Evolutionary conservation across 2,888 invertebrate genomes (phyloP).

Genomic region (Cactoblastis cactorum): DNA sequence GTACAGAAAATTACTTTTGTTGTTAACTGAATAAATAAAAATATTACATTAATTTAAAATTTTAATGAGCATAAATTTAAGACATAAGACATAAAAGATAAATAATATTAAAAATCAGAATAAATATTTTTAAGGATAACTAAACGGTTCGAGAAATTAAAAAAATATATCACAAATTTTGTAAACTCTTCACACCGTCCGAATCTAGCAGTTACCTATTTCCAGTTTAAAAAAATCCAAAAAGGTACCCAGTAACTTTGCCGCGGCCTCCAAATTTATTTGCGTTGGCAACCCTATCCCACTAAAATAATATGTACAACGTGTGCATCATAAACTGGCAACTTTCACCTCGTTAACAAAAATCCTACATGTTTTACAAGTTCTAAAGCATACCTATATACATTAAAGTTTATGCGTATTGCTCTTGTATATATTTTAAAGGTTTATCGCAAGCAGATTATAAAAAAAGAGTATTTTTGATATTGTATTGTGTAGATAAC

Average conservation of each 20-base stretch:
- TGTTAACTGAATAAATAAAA: too few relatives aligned
- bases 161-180: conserved; percentile 13
- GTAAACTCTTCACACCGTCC: background rate
- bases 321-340: background rate
- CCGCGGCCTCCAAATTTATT: background rate
- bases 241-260: background rate
- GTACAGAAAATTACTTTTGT: too few relatives aligned
- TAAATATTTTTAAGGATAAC: too few relatives aligned
- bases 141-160: background rate
- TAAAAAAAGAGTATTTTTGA: background rate
- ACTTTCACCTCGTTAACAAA: background rate
- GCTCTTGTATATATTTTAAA: background rate
- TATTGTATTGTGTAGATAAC: background rate
- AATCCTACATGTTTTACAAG: background rate
- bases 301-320: conserved; percentile 7
- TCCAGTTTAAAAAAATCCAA: background rate
- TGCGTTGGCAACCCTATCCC: conserved; percentile 1
- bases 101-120: too few relatives aligned
- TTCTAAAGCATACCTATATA: background rate
- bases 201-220: background rate
- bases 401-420: background rate
- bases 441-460: background rate
- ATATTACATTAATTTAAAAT: too few relatives aligned
- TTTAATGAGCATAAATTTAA: too few relatives aligned
- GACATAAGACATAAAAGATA: too few relatives aligned